Conservation (phyloP, 2,113 vertebrate species). For the Fulica atra region DNA sequence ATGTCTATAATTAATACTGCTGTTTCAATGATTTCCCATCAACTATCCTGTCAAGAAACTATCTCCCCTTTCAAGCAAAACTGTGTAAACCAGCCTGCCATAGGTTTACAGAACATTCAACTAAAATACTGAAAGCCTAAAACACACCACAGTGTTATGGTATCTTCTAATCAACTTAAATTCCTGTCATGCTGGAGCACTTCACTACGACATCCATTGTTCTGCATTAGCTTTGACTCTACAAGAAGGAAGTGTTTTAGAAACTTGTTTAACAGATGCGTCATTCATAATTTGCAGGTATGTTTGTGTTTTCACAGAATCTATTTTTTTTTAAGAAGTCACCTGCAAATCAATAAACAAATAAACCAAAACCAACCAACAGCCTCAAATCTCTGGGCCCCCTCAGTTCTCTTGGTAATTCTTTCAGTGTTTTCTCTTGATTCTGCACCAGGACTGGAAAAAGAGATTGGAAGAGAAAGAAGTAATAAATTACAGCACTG, state of each 20-base stretch:
- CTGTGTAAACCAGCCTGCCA: neutral
- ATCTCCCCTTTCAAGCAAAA: neutral
- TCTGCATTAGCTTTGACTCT: neutral
- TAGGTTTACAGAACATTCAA: neutral
- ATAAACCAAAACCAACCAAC: neutral
- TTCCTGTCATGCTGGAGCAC: neutral
- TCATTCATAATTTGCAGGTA: neutral
- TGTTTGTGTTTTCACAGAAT: neutral
- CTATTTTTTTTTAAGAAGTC: neutral
- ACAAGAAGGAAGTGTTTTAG: neutral
- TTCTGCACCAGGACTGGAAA: neutral
- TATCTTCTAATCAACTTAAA: neutral
- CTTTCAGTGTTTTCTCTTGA: neutral
- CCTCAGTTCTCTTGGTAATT: neutral
- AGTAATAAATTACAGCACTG: neutral
- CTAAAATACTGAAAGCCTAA: neutral
- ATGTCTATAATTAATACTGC: neutral
- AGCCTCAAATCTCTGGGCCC: neutral
- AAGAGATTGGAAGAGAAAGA: neutral
- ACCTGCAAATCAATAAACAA: constrained; percentile 10
- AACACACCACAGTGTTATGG: neutral
- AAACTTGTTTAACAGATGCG: constrained; percentile 24
- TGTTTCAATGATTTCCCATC: neutral
- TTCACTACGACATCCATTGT: neutral
- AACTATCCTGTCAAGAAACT: neutral